Percentiles rank a stretch among this genome's conserved stretches.
Conservation (phyloP, 2,888 invertebrate genomes). For the Cabera pusaria region DNA sequence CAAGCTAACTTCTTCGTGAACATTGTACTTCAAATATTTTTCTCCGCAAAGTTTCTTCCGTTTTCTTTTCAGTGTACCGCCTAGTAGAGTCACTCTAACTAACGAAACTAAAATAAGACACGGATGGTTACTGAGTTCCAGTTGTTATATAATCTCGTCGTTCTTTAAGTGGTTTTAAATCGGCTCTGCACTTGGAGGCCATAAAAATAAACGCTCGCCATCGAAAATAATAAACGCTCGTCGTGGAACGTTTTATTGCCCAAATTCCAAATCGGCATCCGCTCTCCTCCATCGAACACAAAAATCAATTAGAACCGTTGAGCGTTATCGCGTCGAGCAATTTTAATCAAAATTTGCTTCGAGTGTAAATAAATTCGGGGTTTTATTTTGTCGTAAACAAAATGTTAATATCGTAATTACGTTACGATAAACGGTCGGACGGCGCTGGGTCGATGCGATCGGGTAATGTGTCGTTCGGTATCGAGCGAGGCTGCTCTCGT, state of each 20-base stretch:
- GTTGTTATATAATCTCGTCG: constrained; percentile 31
- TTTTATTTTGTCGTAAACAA: constrained; percentile 30
- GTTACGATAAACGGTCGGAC: constrained; percentile 22
- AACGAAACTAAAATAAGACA: constrained; percentile 32
- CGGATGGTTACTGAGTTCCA: constrained; percentile 28
- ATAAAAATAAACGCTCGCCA: constrained; percentile 7
- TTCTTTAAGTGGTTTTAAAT: constrained; percentile 24
- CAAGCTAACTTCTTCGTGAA: constrained; percentile 9
- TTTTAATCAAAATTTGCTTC: constrained; percentile 31
- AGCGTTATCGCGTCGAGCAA: constrained; percentile 30
- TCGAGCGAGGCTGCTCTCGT: too few species aligned
- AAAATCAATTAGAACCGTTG: constrained; percentile 30
- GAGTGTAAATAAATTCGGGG: constrained; percentile 27
- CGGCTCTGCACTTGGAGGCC: constrained; percentile 8
- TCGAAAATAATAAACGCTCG: constrained; percentile 10
- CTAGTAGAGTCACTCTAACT: constrained; percentile 30
- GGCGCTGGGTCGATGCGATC: constrained; percentile 8
- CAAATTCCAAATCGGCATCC: constrained; percentile 6
- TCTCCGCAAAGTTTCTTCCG: constrained; percentile 14
- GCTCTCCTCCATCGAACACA: constrained; percentile 22
- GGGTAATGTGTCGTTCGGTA: too few species aligned
- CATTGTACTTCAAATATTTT: constrained; percentile 4
- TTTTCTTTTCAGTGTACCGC: constrained; percentile 23
- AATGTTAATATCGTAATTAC: constrained; percentile 26
- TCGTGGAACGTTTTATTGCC: constrained; percentile 9